Base-by-base conservation (phyloP, 2,888 invertebrate genomes). In the Bellardia bayeri region DNA sequence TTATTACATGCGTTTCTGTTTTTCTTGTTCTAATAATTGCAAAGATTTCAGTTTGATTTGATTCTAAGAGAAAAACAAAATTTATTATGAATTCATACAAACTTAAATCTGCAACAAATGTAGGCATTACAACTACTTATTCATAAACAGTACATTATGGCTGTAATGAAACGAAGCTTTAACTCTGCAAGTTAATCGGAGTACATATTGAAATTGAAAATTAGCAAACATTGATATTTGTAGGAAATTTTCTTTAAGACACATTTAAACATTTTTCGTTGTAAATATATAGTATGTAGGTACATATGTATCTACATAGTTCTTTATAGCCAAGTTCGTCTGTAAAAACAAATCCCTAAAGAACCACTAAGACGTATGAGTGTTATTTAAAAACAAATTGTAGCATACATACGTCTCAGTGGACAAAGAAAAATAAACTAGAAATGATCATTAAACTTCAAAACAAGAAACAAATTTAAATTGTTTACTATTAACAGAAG, bases 351-450 rank as follows among this genome's bases (percentile, higher is more conserved):
- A 16, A 81, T 81, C 30, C 37, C 64, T 7, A 33, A 42, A 71
- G 66, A 58, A 56, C 51, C 45, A 14, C 51, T n/a, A 16, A 42
- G 66, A 72, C 72, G 81, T 71, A 71, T 80, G 63, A 80, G 71
- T 81, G 72, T 74, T 72, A 54, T 23, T 37, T 16, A 16, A 40
- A 61, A 63, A 81, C 33, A 45, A 72, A 72, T 72, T 64, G 40
- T 72, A 23, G 23, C 23, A 13, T 23, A 64, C 81, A 81, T 72
- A 66, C 81, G 81, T 23, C 40, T 23, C 37, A 54, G 66, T 49
- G 72, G 56, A 42, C 45, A n/a, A 0, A n/a, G 7, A 33, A 4
- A 42, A 64, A 64, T 64, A 64, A n/a, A 40, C 16, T 3, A 16
- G 16, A 40, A 63, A 16, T 64, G 40, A 40, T 40, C 64, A 40